Base-by-base conservation (phyloP, 1,140 invertebrate genomes). In the Coenobita brevimanus region DNA sequence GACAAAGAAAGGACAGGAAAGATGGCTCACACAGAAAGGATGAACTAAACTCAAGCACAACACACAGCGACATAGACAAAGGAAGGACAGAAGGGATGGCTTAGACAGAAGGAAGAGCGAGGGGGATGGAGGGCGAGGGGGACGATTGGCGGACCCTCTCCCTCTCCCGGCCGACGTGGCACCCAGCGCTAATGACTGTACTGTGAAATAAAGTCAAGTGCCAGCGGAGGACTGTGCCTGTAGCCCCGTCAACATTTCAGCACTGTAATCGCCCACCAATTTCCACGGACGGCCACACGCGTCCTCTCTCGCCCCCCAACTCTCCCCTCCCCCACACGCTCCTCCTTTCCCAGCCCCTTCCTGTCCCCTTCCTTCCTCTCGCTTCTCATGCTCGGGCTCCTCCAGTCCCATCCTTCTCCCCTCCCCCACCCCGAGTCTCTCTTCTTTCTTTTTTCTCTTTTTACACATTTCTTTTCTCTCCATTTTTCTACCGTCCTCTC, bases 131-230 rank as follows among this genome's bases (percentile, higher is more conserved):
- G 50, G 50, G 38, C 4, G 60, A 64, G 21, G 36, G 38, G 41
- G 62, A n/a, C 24, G 57, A 67, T 17, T 21, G 33, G 57, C 2
- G 30, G 60, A 50, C 41, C 3, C 38, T 21, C 60, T n/a, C 2
- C 43, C 76, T 4, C 3, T 10, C 50, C 50, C 30, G 13, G 46
- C 76, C 50, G 27, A 36, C 76, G 76, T 30, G 57, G 57, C 50
- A 54, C 57, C 50, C 30, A 79, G 60, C 76, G 57, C 69, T 79
- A 79, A 79, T 79, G 54, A 79, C 50, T 21, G 76, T 60, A 79
- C 30, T 79, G 76, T 79, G 54, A 79, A 79, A 79, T 79, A 60
- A 79, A 50, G 76, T 50, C 46, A 79, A 50, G 41, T 60, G 76
- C 24, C n/a, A 21, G 41, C 10, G 46, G 50, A 30, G 15, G 10